Base-by-base conservation (phyloP, 2,797 vertebrate species). In the Masticophis lateralis region DNA sequence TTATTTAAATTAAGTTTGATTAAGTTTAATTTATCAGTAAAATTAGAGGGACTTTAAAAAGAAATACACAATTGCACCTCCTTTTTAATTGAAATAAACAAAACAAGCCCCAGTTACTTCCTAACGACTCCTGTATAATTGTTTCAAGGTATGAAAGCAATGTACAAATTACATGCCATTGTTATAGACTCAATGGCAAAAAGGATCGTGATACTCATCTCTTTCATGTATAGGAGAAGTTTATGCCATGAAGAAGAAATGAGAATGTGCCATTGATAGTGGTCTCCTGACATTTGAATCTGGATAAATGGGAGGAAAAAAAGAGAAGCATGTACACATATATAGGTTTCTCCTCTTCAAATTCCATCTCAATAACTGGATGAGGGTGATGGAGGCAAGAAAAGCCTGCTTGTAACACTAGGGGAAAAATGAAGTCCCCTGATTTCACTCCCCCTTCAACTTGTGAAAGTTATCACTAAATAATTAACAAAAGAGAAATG, bases 1-100 rank as follows among this genome's bases (percentile, higher is more conserved):
- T 55, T 20, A 20, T 22, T 69, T 4, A 5, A 95, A 89, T 92
- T 63, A 27, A 18, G 87, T 91, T 83, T 88, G 20, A 20, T 93
- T 89, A 66, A 63, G 18, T 87, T 95, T 90, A 27, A 32, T 89
- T 47, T 87, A 55, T 88, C 6, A 79, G 18, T 90, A 91, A 94
- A 28, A 89, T 12, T 92, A 83, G 74, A 94, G 22, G 90, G 89
- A 0, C 0, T 87, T 20, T 10, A 1, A 11, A 25, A 32, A n/a
- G 87, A 93, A 95, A 22, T 92, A 8, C 2, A 88, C 94, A 95
- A 92, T 90, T 66, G 7, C 79, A 92, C 57, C 55, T 60, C 25
- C 32, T 87, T 32, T 90, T 43, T 1, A 20, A 83, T 88, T 9
- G 55, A 55, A 55, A 25, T 88, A 14, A 25, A 57, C 57, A 57